phyloP scores from a whole-genome alignment of 1,140 invertebrate genomes.

The Drosophila asahinai region DNA sequence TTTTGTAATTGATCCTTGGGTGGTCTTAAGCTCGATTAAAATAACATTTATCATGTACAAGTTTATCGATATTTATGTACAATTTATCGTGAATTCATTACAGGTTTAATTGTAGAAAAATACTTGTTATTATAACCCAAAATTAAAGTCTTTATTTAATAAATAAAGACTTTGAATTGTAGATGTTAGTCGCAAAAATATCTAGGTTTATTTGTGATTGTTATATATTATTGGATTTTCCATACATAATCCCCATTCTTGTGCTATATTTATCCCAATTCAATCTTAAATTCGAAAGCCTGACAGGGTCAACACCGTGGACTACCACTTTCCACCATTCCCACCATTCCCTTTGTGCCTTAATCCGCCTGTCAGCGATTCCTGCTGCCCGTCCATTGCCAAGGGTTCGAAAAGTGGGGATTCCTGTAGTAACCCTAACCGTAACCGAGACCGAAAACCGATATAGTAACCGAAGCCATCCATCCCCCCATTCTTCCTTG shows the following conservation, averaged over 20 bases:
- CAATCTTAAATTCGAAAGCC: neutral
- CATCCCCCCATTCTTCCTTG: neutral
- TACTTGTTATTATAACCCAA: too few species aligned
- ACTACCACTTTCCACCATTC: slow-evolving; percentile 32
- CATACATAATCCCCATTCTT: neutral
- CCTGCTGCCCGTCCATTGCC: slow-evolving; percentile 28
- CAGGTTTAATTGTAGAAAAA: too few species aligned
- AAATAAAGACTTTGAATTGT: neutral
- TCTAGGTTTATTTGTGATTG: neutral
- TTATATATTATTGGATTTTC: neutral
- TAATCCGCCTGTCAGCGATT: slow-evolving; percentile 64
- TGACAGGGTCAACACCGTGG: slow-evolving; percentile 54
- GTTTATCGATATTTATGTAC: neutral
- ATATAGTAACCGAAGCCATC: slow-evolving; percentile 25
- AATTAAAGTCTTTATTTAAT: too few species aligned
- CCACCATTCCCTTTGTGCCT: slow-evolving; percentile 44
- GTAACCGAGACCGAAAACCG: slow-evolving; percentile 40
- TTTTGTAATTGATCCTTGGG: neutral
- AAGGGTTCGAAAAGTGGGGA: slow-evolving; percentile 47
- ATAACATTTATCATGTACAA: neutral
- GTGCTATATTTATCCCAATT: slow-evolving; percentile 4
- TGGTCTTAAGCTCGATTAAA: neutral
- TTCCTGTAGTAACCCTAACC: slow-evolving; percentile 33
- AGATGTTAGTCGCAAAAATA: neutral
- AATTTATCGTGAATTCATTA: too few species aligned